Conservation (phyloP, 2,113 vertebrate species). For the Macrotis lagotis region DNA sequence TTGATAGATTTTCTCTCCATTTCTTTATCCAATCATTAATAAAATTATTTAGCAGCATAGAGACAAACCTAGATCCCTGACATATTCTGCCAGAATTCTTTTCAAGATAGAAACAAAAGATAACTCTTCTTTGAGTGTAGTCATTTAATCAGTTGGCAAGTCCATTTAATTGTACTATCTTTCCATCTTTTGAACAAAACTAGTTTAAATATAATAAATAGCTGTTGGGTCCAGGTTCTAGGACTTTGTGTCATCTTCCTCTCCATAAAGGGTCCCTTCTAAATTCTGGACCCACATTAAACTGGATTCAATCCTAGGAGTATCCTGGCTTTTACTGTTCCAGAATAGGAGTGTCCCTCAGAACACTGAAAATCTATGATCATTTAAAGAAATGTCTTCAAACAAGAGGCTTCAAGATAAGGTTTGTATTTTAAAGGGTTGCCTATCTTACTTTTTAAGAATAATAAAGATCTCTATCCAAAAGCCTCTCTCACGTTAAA, state of each 20-base stretch:
- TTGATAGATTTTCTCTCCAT: background rate
- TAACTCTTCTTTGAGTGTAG: no score
- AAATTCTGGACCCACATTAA: no score
- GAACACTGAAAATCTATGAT: background rate
- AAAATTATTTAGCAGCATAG: background rate
- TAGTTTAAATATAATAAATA: no score
- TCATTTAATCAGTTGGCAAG: no score
- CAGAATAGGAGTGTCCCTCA: slow-evolving; percentile 8
- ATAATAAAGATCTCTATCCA: slow-evolving; percentile 20
- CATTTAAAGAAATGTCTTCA: slow-evolving; percentile 19
- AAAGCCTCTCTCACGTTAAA: slow-evolving; percentile 44
- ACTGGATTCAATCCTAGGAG: no score
- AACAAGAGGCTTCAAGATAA: slow-evolving; percentile 24
- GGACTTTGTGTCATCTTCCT: no score
- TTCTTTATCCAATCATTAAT: background rate
- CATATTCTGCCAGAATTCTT: background rate
- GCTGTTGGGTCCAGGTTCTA: no score
- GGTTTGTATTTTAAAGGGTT: slow-evolving; percentile 53
- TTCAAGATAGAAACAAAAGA: no score
- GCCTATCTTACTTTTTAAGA: slow-evolving; percentile 43
- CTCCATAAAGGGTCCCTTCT: no score
- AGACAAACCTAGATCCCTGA: background rate
- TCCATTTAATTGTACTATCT: no score
- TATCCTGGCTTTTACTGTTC: no score
- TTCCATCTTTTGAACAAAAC: no score